Evolutionary conservation across 2,888 invertebrate species (phyloP).

Genomic region (Volucella inflata): DNA sequence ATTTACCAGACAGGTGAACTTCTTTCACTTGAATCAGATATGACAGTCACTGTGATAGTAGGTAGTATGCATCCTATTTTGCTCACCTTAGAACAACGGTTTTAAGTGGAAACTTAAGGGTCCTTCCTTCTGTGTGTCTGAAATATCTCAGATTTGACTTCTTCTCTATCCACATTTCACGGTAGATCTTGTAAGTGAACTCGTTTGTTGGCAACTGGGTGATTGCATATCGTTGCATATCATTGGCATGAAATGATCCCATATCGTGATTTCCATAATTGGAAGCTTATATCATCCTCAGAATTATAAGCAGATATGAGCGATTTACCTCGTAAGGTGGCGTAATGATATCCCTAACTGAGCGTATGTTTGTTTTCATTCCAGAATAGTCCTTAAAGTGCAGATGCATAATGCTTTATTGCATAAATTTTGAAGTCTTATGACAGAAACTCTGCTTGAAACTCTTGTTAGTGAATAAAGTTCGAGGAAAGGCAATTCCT

Average conservation of each 20-base stretch:
- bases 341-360: too few species aligned
- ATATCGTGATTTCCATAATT: slow-evolving; percentile 72
- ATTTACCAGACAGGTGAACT: slow-evolving; percentile 26
- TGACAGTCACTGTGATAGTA: background rate
- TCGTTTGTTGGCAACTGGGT: background rate
- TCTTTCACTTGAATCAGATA: too few species aligned
- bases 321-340: too few species aligned
- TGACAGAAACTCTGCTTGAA: too few species aligned
- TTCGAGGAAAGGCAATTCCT: too few species aligned
- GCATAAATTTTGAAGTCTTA: too few species aligned
- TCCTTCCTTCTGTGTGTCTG: slow-evolving; percentile 9
- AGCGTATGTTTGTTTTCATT: too few species aligned
- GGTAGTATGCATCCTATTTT: background rate
- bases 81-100: background rate
- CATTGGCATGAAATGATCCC: slow-evolving; percentile 43
- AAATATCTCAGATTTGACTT: background rate
- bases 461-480: too few species aligned
- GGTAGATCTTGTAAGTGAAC: slow-evolving; percentile 38
- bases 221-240: slow-evolving; percentile 40
- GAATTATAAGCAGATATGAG: slow-evolving; percentile 2
- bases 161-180: background rate
- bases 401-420: too few species aligned
- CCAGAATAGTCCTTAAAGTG: too few species aligned
- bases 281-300: slow-evolving; percentile 67
- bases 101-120: too few species aligned